Conservation (phyloP, 2,888 invertebrate genomes). For the Eupithecia subfuscata region DNA sequence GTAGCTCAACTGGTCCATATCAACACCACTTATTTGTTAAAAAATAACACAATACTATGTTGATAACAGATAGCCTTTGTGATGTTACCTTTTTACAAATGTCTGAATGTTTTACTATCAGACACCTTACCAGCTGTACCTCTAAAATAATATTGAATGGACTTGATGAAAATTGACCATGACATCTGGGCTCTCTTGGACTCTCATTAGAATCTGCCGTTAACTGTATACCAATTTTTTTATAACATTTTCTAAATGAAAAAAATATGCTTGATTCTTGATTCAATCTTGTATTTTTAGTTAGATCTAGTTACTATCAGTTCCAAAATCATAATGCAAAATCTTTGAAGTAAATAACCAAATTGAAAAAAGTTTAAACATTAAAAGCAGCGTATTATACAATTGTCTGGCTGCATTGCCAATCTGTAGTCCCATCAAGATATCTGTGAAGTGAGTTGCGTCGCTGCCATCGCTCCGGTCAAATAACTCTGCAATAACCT, state of each 20-base stretch:
- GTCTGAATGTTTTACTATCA: too few species aligned
- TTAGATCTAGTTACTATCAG: constrained; percentile 2
- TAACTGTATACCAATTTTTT: neutral
- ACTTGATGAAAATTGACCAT: too few species aligned
- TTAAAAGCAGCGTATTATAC: neutral
- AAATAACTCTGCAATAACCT: neutral
- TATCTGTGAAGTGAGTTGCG: neutral
- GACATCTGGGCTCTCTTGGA: neutral
- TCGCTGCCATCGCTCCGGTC: neutral
- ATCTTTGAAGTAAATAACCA: neutral
- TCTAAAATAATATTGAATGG: too few species aligned
- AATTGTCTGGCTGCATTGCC: neutral
- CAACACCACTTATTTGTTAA: too few species aligned
- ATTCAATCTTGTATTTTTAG: constrained; percentile 8
- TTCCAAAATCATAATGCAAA: constrained; percentile 5
- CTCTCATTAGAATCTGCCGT: neutral
- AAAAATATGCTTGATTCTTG: constrained; percentile 8
- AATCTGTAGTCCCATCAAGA: neutral
- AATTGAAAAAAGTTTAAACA: neutral
- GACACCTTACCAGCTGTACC: too few species aligned
- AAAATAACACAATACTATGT: too few species aligned
- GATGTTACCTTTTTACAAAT: too few species aligned
- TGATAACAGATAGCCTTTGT: too few species aligned
- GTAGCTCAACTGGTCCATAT: too few species aligned
- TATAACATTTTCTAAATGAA: neutral